A percentile compares a stretch with the other conserved stretches of the same genome.
Evolutionary conservation across 2,113 vertebrate genomes (phyloP).

Genomic region (Heterotilapia buettikoferi): DNA sequence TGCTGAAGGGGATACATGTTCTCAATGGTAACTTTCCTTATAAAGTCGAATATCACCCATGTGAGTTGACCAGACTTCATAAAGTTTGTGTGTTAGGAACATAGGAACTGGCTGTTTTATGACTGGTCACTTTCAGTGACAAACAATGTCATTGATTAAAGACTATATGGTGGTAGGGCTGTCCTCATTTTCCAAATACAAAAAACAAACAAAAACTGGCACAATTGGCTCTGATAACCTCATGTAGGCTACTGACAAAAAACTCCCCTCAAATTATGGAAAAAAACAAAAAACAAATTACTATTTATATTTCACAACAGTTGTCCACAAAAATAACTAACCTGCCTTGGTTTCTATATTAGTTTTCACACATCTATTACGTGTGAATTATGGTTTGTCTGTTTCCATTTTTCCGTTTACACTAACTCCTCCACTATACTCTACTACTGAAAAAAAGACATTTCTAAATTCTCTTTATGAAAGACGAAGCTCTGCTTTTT

Average conservation of each 20-base stretch:
- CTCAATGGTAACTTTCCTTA: background rate
- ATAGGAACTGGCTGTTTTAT: background rate
- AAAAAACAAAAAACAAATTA: background rate
- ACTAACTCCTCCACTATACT: too few species aligned
- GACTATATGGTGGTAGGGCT: background rate
- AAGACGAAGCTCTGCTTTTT: background rate
- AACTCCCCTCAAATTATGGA: background rate
- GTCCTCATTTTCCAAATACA: background rate
- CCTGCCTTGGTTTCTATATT: background rate
- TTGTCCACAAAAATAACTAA: background rate
- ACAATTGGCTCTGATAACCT: background rate
- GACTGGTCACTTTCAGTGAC: background rate
- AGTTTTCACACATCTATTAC: background rate
- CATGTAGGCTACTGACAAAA: background rate
- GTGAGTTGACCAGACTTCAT: background rate
- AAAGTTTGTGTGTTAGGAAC: background rate
- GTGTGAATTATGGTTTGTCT: background rate
- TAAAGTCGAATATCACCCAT: background rate
- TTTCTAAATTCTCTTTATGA: background rate
- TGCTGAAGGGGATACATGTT: background rate
- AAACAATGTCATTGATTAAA: background rate
- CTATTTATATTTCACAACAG: background rate
- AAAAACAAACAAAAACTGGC: background rate
- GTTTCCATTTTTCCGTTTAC: too few species aligned
- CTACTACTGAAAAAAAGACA: too few species aligned